A percentile compares a stretch with the other conserved stretches of the same genome.
phyloP scores from a whole-genome alignment of 2,888 invertebrate genomes.

The Metellina segmentata region DNA sequence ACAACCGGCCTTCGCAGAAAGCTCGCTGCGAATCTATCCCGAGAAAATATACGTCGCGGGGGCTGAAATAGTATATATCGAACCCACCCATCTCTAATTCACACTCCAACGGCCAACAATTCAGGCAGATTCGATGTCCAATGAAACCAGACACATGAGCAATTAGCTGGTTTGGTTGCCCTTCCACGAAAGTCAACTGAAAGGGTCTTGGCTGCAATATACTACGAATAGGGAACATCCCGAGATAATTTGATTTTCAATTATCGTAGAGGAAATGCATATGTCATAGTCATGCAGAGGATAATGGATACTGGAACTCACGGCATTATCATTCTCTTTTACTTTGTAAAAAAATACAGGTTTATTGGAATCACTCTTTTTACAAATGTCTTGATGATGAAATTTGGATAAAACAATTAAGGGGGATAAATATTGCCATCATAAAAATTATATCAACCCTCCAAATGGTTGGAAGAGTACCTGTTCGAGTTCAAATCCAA shows the following conservation, averaged over 20 bases:
- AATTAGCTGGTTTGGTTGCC: conserved; percentile 11
- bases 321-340: too few relatives aligned
- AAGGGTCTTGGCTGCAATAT: neutral
- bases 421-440: too few relatives aligned
- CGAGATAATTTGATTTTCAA: neutral
- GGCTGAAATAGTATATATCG: neutral
- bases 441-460: too few relatives aligned
- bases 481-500: too few relatives aligned
- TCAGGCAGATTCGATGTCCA: conserved; percentile 15
- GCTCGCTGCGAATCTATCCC: neutral
- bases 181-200: neutral
- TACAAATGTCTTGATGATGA: too few relatives aligned
- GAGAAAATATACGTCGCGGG: neutral
- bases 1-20: neutral
- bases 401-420: too few relatives aligned
- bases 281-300: too few relatives aligned
- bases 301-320: too few relatives aligned
- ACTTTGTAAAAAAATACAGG: too few relatives aligned
- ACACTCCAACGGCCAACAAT: neutral
- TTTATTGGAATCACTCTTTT: too few relatives aligned
- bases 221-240: neutral
- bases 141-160: conserved; percentile 18
- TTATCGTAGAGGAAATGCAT: too few relatives aligned
- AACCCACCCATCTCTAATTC: neutral
- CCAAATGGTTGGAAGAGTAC: too few relatives aligned